Conservation (phyloP, 2,797 vertebrate species). For the Rhinatrema bivittatum region DNA sequence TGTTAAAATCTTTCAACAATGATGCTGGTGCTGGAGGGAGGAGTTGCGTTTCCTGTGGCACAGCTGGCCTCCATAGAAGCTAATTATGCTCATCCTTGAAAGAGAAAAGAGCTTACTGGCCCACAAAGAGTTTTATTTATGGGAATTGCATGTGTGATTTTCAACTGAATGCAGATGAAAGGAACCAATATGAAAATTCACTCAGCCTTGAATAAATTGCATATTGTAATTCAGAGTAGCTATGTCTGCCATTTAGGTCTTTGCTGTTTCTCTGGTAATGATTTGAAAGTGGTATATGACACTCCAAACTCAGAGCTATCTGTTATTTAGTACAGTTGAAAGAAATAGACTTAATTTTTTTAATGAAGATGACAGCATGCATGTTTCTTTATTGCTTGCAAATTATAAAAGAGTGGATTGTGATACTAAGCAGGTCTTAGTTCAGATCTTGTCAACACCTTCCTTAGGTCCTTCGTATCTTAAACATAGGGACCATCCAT, state of each 20-base stretch:
- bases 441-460: no score
- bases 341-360: no score
- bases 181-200: conserved; percentile 8
- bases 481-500: no score
- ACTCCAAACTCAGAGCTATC: no score
- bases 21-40: no score
- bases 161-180: conserved; percentile 18
- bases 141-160: conserved; percentile 8
- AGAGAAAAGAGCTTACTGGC: conserved; percentile 17
- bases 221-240: conserved; percentile 14
- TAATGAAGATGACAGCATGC: no score
- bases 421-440: no score
- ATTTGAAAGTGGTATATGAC: no score
- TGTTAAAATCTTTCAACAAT: neutral
- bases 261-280: neutral
- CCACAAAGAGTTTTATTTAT: conserved; percentile 15
- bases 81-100: conserved; percentile 14
- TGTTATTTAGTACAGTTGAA: no score
- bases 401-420: no score
- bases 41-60: neutral
- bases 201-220: neutral
- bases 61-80: conserved; percentile 13
- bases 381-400: no score
- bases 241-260: conserved; percentile 14
- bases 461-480: no score